Conservation (phyloP, 1,140 invertebrate genomes). For the Araneus ventricosus region DNA sequence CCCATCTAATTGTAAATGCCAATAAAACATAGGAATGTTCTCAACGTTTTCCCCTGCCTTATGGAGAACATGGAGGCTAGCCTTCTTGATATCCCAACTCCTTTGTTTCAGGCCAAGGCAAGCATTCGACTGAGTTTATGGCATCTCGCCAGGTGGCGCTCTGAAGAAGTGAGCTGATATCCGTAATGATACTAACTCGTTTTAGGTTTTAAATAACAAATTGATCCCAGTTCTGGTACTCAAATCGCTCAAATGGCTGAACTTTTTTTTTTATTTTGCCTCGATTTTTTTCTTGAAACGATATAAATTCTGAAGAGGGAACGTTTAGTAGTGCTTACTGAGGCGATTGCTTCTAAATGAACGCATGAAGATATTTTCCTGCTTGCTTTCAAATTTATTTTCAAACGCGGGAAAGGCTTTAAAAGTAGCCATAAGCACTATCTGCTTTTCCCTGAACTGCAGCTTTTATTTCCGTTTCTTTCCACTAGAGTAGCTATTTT, state of each 20-base stretch:
- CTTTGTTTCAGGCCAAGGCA: neutral
- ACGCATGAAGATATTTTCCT: too few relatives aligned
- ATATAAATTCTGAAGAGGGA: too few relatives aligned
- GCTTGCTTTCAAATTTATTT: too few relatives aligned
- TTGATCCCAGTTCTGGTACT: conserved; percentile 58
- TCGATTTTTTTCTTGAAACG: too few relatives aligned
- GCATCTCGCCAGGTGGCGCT: conserved; percentile 59
- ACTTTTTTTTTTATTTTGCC: too few relatives aligned
- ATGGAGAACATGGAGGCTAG: neutral
- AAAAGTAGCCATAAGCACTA: too few relatives aligned
- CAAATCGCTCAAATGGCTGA: conserved; percentile 63
- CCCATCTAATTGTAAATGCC: conserved; percentile 27
- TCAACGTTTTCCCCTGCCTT: conserved; percentile 7
- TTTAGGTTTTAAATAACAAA: conserved; percentile 69
- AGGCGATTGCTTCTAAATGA: too few relatives aligned
- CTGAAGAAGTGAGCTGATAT: neutral
- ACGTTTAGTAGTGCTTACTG: too few relatives aligned
- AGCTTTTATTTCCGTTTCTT: too few relatives aligned
- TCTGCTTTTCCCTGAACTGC: too few relatives aligned
- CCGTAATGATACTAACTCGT: conserved; percentile 49
- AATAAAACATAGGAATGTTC: conserved; percentile 50
- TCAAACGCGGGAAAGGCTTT: too few relatives aligned
- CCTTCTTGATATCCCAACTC: conserved; percentile 5
- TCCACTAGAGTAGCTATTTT: too few relatives aligned
- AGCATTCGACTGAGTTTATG: conserved; percentile 38